Base-by-base conservation (phyloP, 1,140 invertebrate genomes). In the Penaeus chinensis region DNA sequence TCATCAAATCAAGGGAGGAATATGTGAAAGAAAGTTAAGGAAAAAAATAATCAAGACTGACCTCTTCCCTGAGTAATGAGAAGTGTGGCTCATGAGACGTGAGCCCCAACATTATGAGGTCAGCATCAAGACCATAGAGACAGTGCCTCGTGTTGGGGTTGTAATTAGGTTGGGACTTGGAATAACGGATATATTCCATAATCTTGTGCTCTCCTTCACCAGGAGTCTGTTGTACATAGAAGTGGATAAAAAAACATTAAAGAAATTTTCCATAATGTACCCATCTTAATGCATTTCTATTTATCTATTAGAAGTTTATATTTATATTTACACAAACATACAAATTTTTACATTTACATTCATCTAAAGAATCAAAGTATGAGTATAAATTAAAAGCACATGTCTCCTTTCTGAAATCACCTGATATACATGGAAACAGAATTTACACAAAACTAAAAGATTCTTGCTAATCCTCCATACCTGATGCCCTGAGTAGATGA, bases 191-290 rank as follows among this genome's bases (percentile, higher is more conserved):
- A 91, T 97, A 99, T 92, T 99, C 98, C 98, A 99, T 99, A 77
- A 99, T 98, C 93, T 99, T 99, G 92, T 99, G 98, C 93, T 99
- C 98, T 10, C 98, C 98, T 94, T 99, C 98, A 22, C 98, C 98
- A 37, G 98, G 97, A 7, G 96, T 96, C 96, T 97, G 90, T 54
- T 54, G 54, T 54, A 54, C 2, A 16, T 54, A 54, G 11, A 16
- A 16, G 16, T 54, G 54, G 54, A 54, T 8, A 54, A 54, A 54
- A 54, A 54, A 54, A 54, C 0, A 54, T 24, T 16, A 71, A 54
- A 54, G 16, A 16, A 54, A 54, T 54, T 8, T 16, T 54, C 10
- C 16, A 54, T 54, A 54, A 54, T 54, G 54, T 11, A 54, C 16
- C 11, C 7, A 3, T 47, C 54, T 54, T 42, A 42, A 42, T 42